A percentile compares a stretch with the other conserved stretches of the same genome.
phyloP scores from a whole-genome alignment of 2,797 vertebrate genomes.

The Sibirionetta formosa region DNA sequence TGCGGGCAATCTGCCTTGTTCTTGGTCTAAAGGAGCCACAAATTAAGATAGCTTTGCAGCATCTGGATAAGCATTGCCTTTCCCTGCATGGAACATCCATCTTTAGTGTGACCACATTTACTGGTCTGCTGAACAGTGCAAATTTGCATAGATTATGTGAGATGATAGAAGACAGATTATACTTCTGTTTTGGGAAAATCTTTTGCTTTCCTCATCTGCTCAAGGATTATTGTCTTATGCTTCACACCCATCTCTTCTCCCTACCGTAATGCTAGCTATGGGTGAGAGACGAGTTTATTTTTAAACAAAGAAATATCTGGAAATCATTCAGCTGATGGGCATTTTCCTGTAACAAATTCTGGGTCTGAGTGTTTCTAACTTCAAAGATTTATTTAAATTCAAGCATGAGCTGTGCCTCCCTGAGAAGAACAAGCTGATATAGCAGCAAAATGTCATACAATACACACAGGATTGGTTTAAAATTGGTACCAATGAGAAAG shows the following conservation, averaged over 20 bases:
- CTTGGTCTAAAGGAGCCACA: slow-evolving; percentile 35
- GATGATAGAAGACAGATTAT: not conserved
- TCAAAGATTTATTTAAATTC: not conserved
- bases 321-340: not conserved
- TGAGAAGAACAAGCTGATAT: not conserved
- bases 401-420: not conserved
- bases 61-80: not conserved
- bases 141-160: not conserved
- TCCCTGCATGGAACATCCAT: not conserved
- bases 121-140: not conserved
- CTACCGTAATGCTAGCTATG: not conserved
- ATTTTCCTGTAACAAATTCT: not conserved
- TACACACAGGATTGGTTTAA: not conserved
- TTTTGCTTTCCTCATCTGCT: not conserved
- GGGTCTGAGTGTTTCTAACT: not conserved
- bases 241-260: not conserved
- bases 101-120: not conserved
- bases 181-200: not conserved
- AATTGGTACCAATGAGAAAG: not conserved
- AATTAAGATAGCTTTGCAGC: slow-evolving; percentile 3
- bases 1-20: slow-evolving; percentile 36
- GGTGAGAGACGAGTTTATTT: not conserved
- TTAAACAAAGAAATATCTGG: not conserved
- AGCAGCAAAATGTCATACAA: not conserved
- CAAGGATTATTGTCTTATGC: not conserved